phyloP scores from a whole-genome alignment of 2,113 vertebrate species.

The Cathartes aura region DNA sequence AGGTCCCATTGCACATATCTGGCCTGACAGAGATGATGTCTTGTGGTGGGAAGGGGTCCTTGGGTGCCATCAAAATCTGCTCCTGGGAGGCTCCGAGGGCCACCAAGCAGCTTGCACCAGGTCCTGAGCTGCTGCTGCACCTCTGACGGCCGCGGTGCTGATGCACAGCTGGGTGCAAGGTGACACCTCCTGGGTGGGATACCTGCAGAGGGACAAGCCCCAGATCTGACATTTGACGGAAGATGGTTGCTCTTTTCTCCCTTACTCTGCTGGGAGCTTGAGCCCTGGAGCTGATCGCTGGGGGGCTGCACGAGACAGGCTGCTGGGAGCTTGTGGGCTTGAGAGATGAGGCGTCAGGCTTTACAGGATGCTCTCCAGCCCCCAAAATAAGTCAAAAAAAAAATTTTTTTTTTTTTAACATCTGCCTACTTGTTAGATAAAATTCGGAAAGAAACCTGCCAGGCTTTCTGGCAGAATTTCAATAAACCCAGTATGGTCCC shows the following conservation, averaged over 20 bases:
- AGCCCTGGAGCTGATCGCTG: background rate
- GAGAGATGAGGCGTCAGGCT: background rate
- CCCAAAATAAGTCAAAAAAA: background rate
- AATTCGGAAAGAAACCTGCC: background rate
- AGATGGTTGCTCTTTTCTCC: background rate
- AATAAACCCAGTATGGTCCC: background rate
- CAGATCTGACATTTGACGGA: background rate
- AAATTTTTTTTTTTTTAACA: background rate
- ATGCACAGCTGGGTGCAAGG: background rate
- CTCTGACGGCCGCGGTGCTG: background rate
- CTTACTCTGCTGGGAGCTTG: background rate
- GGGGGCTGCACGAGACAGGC: background rate
- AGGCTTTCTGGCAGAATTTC: background rate
- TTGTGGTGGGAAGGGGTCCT: background rate
- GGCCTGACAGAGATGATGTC: background rate
- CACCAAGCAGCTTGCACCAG: background rate
- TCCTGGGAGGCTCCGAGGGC: background rate
- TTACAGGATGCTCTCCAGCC: background rate
- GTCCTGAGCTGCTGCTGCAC: background rate
- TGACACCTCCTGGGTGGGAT: background rate
- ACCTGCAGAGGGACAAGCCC: background rate
- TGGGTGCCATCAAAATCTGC: background rate
- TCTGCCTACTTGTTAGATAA: background rate
- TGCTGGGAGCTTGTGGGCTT: background rate
- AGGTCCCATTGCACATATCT: rapidly evolving